A percentile compares a stretch with the other conserved stretches of the same genome.
Conservation (phyloP, 2,797 vertebrate species). For the Takifugu ocellatus region DNA sequence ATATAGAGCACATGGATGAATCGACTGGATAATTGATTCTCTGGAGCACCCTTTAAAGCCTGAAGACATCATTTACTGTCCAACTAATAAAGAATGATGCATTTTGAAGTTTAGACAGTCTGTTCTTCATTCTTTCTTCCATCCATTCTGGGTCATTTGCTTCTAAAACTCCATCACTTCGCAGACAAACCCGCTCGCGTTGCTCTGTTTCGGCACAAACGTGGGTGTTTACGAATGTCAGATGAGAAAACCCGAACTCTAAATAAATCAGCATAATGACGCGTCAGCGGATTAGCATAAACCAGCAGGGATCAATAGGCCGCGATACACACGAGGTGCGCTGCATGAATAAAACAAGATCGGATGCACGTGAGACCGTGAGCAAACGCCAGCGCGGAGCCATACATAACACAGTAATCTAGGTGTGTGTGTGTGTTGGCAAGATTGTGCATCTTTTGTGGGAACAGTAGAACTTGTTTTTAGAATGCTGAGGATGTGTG, state of each 20-base stretch:
- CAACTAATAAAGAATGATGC: not conserved
- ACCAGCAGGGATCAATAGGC: slow-evolving; percentile 31
- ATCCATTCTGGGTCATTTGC: no score
- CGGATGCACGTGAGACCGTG: not conserved
- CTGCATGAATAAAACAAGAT: slow-evolving; percentile 32
- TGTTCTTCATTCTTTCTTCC: not conserved
- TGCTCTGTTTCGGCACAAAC: slow-evolving; percentile 5
- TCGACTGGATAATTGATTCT: not conserved
- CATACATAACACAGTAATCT: slow-evolving; percentile 18
- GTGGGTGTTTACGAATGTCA: slow-evolving; percentile 13
- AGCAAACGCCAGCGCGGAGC: slow-evolving; percentile 25
- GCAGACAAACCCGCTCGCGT: not conserved
- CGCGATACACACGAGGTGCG: slow-evolving; percentile 14
- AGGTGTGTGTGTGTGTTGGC: not conserved
- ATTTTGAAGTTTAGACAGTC: not conserved
- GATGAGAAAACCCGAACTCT: slow-evolving; percentile 16
- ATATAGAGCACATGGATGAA: not conserved
- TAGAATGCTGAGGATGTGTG: slow-evolving; percentile 35
- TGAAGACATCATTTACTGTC: not conserved
- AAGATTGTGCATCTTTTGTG: slow-evolving; percentile 11
- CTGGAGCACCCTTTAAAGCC: not conserved
- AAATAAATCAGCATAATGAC: slow-evolving; percentile 20
- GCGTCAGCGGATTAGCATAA: slow-evolving; percentile 34
- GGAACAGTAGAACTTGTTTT: slow-evolving; percentile 26
- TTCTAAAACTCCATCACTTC: not conserved